Evolutionary conservation across 35 echinoderm and acorn worm species (phyloP), one percentile per base, ranked within the genome.

Genomic region (Ophiothrix spiculata): DNA sequence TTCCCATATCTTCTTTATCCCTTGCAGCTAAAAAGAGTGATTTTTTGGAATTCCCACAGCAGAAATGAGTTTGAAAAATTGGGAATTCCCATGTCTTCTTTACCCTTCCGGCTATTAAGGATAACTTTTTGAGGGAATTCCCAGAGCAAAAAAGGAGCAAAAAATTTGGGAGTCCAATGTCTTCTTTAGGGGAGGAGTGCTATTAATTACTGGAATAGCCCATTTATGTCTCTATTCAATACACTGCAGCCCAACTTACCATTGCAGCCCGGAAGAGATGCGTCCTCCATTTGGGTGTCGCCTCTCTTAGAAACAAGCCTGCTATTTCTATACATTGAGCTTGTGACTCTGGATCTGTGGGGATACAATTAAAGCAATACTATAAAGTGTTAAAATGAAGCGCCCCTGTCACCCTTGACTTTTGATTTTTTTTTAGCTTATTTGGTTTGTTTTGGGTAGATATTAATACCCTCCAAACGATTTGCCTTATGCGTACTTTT

Each of bases 271-370:
- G 83, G 79, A 94, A 84, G 38, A 90, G 81, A 56, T 90, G 88
- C 25, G 80, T 86, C 35, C 92, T 84, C 92, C 92, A 94, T 75
- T 94, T 94, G 32, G 88, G 75, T 8, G 92, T 88, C 39, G 86
- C 46, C 38, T 90, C 92, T 80, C 86, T 90, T 32, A 83, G 56
- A 29, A 90, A 56, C 35, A 94, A 38, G 29, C 60, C 60, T 1
- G 60, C 60, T n/a, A 69, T 28, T n/a, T 69, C 25, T 69, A 69
- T 69, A 69, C 60, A 69, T n/a, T 69, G 60, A 25, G 60, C 25
- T 69, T 10, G 60, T 15, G 16, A 25, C 6, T 6, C 42, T 10
- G 42, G 42, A 49, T 49, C 42, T 49, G 42, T 19, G 19, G 42
- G 19, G 6, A 10, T 6, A 49, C 19, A 49, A 49, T 49, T 10